phyloP scores from a whole-genome alignment of 2,113 vertebrate species.

The Sinocyclocheilus anophthalmus region DNA sequence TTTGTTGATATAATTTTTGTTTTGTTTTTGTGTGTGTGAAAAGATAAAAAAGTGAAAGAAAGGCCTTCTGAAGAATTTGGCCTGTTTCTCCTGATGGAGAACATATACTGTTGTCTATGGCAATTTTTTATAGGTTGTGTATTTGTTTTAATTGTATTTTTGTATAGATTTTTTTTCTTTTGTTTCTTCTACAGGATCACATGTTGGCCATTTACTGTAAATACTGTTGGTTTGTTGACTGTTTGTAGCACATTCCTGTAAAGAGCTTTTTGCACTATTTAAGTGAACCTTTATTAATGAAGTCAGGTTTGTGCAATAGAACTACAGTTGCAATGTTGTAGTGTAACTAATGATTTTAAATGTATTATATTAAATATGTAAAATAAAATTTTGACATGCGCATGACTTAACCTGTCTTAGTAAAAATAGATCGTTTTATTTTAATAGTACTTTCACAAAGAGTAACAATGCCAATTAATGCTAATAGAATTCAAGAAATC shows the following conservation, averaged over 20 bases:
- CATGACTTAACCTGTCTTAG: constrained; percentile 83
- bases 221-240: constrained; percentile 79
- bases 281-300: constrained; percentile 85
- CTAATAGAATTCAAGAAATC: background rate
- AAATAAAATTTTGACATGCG: constrained; percentile 95
- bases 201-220: constrained; percentile 87
- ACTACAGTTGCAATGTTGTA: constrained; percentile 88
- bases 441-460: background rate
- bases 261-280: constrained; percentile 99
- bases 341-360: constrained; percentile 93
- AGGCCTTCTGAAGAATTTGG: constrained; percentile 77
- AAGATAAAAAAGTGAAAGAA: constrained; percentile 56
- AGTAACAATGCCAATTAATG: background rate
- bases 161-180: constrained; percentile 66
- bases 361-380: constrained; percentile 99
- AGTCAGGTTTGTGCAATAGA: constrained; percentile 96
- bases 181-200: constrained; percentile 73
- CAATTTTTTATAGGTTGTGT: constrained; percentile 88
- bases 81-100: constrained; percentile 85
- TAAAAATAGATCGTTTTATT: constrained; percentile 67
- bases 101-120: constrained; percentile 88
- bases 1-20: constrained; percentile 69
- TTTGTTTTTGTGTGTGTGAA: constrained; percentile 62
- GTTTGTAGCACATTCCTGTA: constrained; percentile 95
- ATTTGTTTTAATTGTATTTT: constrained; percentile 67